Percentiles rank a stretch among this genome's conserved stretches.
These are phyloP conservation scores for Sepiola atlantica DNA, from an alignment of 2,888 invertebrate genomes.

Conservation along the genomic window DNA sequence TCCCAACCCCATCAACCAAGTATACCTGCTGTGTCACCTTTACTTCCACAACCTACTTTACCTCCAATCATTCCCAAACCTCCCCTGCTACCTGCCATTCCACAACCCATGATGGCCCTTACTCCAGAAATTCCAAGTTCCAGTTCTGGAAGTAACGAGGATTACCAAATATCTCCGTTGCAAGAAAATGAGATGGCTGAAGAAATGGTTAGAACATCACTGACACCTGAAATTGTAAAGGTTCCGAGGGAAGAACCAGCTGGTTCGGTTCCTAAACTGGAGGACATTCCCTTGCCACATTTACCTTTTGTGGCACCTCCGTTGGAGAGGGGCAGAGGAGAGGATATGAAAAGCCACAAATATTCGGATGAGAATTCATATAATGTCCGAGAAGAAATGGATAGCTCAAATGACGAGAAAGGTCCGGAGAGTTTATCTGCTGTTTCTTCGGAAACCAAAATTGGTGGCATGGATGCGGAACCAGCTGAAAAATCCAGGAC, in stretches of 20 bases:
- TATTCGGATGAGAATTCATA: neutral
- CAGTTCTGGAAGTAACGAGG: neutral
- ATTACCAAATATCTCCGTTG: neutral
- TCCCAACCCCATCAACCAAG: constrained; percentile 37
- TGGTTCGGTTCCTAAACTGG: constrained; percentile 39
- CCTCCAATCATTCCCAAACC: constrained; percentile 37
- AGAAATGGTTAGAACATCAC: neutral
- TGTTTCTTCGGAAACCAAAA: neutral
- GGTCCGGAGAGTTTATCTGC: neutral
- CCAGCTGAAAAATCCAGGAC: constrained; percentile 50
- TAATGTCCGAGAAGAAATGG: neutral
- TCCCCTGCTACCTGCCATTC: neutral
- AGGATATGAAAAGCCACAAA: neutral
- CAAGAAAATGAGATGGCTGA: neutral
- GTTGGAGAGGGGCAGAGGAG: neutral
- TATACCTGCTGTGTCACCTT: neutral
- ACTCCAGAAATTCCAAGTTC: neutral
- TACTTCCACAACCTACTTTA: constrained; percentile 24
- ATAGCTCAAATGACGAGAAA: neutral
- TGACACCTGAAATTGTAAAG: neutral
- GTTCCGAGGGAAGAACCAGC: neutral
- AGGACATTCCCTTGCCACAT: constrained; percentile 44
- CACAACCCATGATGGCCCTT: neutral
- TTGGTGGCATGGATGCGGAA: neutral
- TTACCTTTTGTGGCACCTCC: neutral